phyloP scores from a whole-genome alignment of 2,113 vertebrate species.

The Lipophrys pholis region DNA sequence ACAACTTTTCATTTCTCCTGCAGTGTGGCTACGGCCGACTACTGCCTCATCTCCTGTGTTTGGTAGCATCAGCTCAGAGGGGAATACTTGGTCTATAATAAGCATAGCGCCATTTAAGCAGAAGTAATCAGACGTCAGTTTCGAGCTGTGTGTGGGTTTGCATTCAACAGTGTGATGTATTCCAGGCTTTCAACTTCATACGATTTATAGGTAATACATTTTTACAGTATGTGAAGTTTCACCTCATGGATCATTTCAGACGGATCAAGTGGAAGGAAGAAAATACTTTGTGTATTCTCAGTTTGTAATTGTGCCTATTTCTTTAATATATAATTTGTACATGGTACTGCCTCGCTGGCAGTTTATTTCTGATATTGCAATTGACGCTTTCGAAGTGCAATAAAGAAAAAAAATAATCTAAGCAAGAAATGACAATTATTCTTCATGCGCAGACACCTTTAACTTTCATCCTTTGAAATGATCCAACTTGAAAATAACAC shows the following conservation, averaged over 20 bases:
- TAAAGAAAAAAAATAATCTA: slow-evolving; percentile 9
- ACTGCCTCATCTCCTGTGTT: slow-evolving; percentile 58
- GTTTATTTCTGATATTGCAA: slow-evolving; percentile 19
- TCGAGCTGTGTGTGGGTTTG: slow-evolving; percentile 14
- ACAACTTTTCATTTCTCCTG: slow-evolving; percentile 62
- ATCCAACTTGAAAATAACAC: neutral
- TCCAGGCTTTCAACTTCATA: neutral
- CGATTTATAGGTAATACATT: too few relatives aligned
- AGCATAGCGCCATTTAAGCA: slow-evolving; percentile 40
- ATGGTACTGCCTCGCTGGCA: neutral
- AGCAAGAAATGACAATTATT: slow-evolving; percentile 27
- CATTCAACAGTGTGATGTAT: slow-evolving; percentile 13
- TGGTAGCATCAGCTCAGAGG: slow-evolving; percentile 43
- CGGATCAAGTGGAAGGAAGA: neutral
- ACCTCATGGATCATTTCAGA: slow-evolving; percentile 15
- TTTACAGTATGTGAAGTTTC: too few relatives aligned
- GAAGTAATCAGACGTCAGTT: slow-evolving; percentile 30
- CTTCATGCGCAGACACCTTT: slow-evolving; percentile 12
- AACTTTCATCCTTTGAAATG: neutral
- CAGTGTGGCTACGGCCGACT: slow-evolving; percentile 21
- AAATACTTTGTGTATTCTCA: slow-evolving; percentile 11
- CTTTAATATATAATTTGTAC: slow-evolving; percentile 10
- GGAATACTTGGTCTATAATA: slow-evolving; percentile 54
- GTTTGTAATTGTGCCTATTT: slow-evolving; percentile 5
- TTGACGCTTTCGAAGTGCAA: slow-evolving; percentile 15